Percentiles rank a stretch among this genome's conserved stretches.
Conservation (phyloP, 2,797 vertebrate species). For the Hozukius guyotensis region DNA sequence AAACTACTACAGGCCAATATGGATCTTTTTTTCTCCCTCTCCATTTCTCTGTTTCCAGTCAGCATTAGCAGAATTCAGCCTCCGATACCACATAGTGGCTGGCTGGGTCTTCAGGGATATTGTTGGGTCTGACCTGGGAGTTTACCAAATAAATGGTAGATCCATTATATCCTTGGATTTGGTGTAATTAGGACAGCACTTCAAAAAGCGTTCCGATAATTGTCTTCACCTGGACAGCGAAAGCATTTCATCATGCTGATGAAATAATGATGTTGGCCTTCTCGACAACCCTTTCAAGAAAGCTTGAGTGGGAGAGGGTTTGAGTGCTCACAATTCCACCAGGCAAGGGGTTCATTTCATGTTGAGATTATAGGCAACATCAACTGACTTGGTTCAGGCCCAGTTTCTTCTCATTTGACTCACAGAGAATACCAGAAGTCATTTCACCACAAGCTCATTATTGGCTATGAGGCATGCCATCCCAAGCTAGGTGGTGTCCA, state of each 20-base stretch:
- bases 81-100: not conserved
- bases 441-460: conserved; percentile 19
- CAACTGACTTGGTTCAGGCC: not conserved
- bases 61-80: conserved; percentile 12
- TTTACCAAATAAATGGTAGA: not conserved
- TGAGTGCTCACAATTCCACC: not conserved
- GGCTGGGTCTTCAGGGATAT: not conserved
- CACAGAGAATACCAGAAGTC: conserved; percentile 17
- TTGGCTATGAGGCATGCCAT: conserved; percentile 10
- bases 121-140: conserved; percentile 2
- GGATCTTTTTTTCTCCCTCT: not conserved
- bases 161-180: conserved; percentile 17
- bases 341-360: not conserved
- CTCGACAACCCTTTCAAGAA: conserved; percentile 35
- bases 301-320: not conserved
- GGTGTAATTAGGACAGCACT: conserved; percentile 35
- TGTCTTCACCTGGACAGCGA: conserved; percentile 40
- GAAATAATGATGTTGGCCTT: conserved; percentile 63
- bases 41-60: conserved; percentile 20
- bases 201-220: conserved; percentile 27
- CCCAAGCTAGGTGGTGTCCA: conserved; percentile 14
- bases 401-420: not conserved
- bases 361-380: not conserved
- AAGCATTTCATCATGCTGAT: conserved; percentile 62
- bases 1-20: conserved; percentile 14